phyloP scores from a whole-genome alignment of 2,888 invertebrate species.

The Andrena praecox region DNA sequence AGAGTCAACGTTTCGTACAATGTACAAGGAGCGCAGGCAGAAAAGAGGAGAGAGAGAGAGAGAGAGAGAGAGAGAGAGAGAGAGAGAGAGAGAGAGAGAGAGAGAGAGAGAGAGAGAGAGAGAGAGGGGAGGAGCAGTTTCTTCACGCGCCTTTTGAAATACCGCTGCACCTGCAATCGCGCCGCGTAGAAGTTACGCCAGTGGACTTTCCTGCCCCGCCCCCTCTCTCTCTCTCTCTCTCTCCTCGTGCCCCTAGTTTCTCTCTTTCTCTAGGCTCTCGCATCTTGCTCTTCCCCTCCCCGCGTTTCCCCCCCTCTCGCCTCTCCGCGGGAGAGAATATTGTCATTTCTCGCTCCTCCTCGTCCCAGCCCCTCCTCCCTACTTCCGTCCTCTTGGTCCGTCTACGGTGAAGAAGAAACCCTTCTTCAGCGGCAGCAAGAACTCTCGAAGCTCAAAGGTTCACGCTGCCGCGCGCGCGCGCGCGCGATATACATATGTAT shows the following conservation, averaged over 20 bases:
- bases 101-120: neutral
- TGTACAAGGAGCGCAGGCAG: constrained; percentile 9
- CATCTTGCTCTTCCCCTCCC: constrained; percentile 19
- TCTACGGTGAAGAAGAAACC: constrained; percentile 45
- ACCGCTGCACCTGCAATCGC: constrained; percentile 53
- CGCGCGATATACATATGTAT: constrained; percentile 22
- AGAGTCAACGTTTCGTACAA: constrained; percentile 32
- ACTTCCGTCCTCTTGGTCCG: constrained; percentile 38
- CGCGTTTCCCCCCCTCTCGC: constrained; percentile 29
- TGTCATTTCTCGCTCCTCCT: constrained; percentile 41
- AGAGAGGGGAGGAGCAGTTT: constrained; percentile 30
- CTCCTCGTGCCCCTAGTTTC: neutral
- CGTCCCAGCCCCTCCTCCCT: constrained; percentile 8
- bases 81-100: neutral
- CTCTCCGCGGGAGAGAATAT: constrained; percentile 24
- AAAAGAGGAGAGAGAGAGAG: neutral
- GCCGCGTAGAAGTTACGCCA: constrained; percentile 62
- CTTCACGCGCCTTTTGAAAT: constrained; percentile 59
- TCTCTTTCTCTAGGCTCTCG: neutral
- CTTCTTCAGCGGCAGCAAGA: constrained; percentile 52
- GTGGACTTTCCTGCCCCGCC: constrained; percentile 26
- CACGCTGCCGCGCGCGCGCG: neutral
- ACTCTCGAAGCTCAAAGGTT: constrained; percentile 55
- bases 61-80: neutral
- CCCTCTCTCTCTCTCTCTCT: constrained; percentile 9